A percentile compares a stretch with the other conserved stretches of the same genome.
phyloP scores from a whole-genome alignment of 2,888 invertebrate species.

The Diloba caeruleocephala region DNA sequence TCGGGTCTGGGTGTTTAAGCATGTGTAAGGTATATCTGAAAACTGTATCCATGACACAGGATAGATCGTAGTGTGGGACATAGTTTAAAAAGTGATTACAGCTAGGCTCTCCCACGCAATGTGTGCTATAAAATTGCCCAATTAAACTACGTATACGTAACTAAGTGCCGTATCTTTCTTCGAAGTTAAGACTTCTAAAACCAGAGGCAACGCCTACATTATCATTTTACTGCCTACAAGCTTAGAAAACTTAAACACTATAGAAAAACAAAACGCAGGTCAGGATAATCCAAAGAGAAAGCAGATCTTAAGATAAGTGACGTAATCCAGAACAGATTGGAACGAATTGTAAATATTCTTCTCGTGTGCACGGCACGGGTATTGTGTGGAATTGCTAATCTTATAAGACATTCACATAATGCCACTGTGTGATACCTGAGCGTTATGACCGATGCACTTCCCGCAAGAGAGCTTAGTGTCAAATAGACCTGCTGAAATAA shows the following conservation, averaged over 20 bases:
- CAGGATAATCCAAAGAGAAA: slow-evolving; percentile 46
- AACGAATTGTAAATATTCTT: slow-evolving; percentile 38
- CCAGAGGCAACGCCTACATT: background rate
- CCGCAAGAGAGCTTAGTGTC: slow-evolving; percentile 9
- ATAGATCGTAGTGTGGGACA: too few species aligned
- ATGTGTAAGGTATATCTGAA: too few species aligned
- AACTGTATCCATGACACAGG: too few species aligned
- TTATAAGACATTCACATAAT: slow-evolving; percentile 42
- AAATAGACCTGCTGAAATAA: slow-evolving; percentile 6
- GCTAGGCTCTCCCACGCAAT: too few species aligned
- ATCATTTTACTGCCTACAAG: background rate
- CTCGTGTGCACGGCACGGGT: slow-evolving; percentile 30
- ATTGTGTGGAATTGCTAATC: slow-evolving; percentile 53
- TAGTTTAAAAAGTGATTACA: too few species aligned
- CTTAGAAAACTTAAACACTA: slow-evolving; percentile 20
- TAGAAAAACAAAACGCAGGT: slow-evolving; percentile 34
- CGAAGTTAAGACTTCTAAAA: too few species aligned
- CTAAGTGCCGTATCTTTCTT: too few species aligned
- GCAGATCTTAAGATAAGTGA: slow-evolving; percentile 45
- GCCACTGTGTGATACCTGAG: slow-evolving; percentile 15
- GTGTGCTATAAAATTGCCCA: too few species aligned
- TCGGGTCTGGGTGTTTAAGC: too few species aligned
- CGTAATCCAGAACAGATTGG: slow-evolving; percentile 35
- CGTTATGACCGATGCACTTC: slow-evolving; percentile 48
- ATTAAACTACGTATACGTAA: too few species aligned